phyloP scores from a whole-genome alignment of 2,113 vertebrate species.

The Plotosus lineatus region DNA sequence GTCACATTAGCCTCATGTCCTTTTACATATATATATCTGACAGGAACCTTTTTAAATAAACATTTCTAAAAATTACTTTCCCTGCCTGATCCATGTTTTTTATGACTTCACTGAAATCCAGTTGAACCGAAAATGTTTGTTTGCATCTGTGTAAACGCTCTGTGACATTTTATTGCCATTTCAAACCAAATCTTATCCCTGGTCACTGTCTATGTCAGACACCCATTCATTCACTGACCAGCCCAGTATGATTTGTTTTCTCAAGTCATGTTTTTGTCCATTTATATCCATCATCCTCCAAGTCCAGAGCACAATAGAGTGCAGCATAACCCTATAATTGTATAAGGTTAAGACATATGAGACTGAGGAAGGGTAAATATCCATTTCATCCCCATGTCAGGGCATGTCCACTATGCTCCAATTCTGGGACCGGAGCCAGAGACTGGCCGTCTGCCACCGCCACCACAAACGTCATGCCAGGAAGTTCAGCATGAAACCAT shows the following conservation, averaged over 20 bases:
- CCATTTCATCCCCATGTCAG: constrained; percentile 40
- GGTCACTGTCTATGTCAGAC: not conserved
- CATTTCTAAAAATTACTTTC: not conserved
- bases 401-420: constrained; percentile 25
- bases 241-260: constrained; percentile 4
- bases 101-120: not conserved
- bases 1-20: not conserved
- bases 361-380: constrained; percentile 36
- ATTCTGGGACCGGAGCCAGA: constrained; percentile 31
- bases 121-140: not conserved
- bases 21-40: not conserved
- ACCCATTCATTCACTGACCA: not conserved
- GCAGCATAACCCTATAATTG: constrained; percentile 14
- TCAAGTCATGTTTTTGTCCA: not conserved
- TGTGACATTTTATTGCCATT: not conserved
- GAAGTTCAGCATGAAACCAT: constrained; percentile 38
- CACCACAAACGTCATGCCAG: constrained; percentile 36
- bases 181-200: constrained; percentile 6
- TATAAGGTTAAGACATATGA: constrained; percentile 23
- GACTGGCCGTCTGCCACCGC: constrained; percentile 35
- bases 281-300: constrained; percentile 29
- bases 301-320: not conserved
- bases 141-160: not conserved
- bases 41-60: not conserved
- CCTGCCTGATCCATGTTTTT: not conserved